Percentiles rank a stretch among this genome's conserved stretches.
These are phyloP conservation scores for Pogonophryne albipinna DNA, from an alignment of 2,797 vertebrate genomes.

Conservation along the genomic window DNA sequence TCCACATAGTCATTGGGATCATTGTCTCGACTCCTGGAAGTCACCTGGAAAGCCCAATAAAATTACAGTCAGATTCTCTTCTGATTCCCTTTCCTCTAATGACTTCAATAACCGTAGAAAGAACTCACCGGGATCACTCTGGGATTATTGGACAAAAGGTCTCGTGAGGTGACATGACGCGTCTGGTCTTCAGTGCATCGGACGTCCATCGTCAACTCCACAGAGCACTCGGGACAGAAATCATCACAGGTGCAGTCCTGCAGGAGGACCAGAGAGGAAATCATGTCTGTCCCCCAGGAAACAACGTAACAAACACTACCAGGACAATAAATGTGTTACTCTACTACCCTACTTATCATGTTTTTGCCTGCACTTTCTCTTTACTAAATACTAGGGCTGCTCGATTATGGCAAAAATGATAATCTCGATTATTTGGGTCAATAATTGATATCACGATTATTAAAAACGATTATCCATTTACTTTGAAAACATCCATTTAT, in stretches of 20 bases:
- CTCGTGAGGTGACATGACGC: slow-evolving; percentile 94
- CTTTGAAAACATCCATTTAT: no score
- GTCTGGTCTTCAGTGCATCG: slow-evolving; percentile 98
- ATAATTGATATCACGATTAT: neutral
- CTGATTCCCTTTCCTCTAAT: rapidly evolving
- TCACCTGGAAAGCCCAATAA: slow-evolving; percentile 86
- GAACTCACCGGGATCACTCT: slow-evolving; percentile 93
- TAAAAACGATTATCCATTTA: neutral
- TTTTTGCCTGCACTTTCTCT: no score
- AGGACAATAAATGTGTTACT: no score
- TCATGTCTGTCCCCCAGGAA: neutral
- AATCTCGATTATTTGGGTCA: no score
- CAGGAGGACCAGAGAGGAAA: neutral
- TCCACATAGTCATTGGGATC: slow-evolving; percentile 98
- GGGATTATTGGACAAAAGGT: slow-evolving; percentile 96
- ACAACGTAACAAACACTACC: neutral
- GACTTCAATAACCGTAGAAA: neutral
- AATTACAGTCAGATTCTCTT: neutral
- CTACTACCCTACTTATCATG: no score
- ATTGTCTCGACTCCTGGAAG: slow-evolving; percentile 95
- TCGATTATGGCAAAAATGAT: no score
- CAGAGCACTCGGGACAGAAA: slow-evolving; percentile 97
- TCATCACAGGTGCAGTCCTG: slow-evolving; percentile 98
- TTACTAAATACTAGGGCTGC: no score
- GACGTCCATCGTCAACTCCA: slow-evolving; percentile 95